Base-by-base conservation (phyloP, 2,797 vertebrate species). In the Eulemur mongoz region DNA sequence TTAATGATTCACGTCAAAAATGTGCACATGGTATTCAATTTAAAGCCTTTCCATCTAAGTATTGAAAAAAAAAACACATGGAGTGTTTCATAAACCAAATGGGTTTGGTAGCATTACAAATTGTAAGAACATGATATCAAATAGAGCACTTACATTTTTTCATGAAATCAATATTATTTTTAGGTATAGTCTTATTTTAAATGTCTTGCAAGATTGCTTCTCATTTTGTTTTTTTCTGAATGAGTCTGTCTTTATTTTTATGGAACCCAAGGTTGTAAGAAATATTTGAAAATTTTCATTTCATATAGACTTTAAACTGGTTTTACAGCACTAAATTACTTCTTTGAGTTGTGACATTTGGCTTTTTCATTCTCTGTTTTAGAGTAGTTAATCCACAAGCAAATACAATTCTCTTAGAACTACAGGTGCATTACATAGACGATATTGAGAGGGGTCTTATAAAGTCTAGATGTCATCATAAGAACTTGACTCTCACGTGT, bases 371-470 rank as follows among this genome's bases (percentile, higher is more conserved):
- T 45, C 7, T 18, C 1, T 48, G 50, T 2, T 89, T 50, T 1
- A 13, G 22, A 17, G 32, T 2, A 13, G 4, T 12, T 32, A 69
- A 8, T 4, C 2, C 4, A 7, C 4, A 38, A 43, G 23, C 13
- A 32, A n/a, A 40, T 43, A 17, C 7, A 32, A 4, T 35, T 43
- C 45, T 35, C 2, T 4, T 1, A 38, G 4, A 91, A 13, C 54
- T 43, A 61, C 1, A 30, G 1, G 4, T 22, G 14, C 14, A 35
- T 38, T 30, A 50, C 5, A 5, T 8, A n/a, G 7, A 27, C 11
- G 35, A 10, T 69, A 76, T 70, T 8, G 7, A 45, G 7, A 57
- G 3, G 27, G 23, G 14, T 38, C 27, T 50, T 50, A 22, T 18
- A 35, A 78, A 2, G 2, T 38, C 12, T 65, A 10, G 18, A 38